These are phyloP conservation scores for Apistogramma diplotaenia DNA, from an alignment of 2,113 vertebrate species.

Conservation along the genomic window DNA sequence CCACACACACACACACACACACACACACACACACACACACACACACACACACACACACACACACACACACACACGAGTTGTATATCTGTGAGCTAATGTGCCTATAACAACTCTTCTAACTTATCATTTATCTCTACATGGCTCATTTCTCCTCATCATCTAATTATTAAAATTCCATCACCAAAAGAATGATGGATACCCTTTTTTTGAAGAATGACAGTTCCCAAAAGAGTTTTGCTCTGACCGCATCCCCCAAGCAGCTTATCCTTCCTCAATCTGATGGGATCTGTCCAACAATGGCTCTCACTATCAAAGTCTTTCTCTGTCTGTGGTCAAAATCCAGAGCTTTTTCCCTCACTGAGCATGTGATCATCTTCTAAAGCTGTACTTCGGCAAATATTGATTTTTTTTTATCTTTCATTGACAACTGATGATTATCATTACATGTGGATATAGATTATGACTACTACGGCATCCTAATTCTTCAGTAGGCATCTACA, in stretches of 20 bases:
- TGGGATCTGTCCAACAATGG: constrained; percentile 56
- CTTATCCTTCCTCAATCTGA: constrained; percentile 58
- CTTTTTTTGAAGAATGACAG: constrained; percentile 45
- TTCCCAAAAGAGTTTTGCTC: constrained; percentile 41
- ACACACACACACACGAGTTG: not conserved
- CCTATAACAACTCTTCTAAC: constrained; percentile 10
- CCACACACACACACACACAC: too few species aligned
- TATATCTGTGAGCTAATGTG: constrained; percentile 15
- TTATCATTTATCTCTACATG: constrained; percentile 37
- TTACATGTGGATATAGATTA: not conserved
- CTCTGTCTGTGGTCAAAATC: constrained; percentile 53
- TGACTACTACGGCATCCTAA: not conserved
- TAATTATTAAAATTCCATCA: constrained; percentile 59
- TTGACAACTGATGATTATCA: not conserved
- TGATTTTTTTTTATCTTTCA: not conserved
- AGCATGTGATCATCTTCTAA: constrained; percentile 18
- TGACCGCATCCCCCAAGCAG: constrained; percentile 38
- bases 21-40: too few species aligned
- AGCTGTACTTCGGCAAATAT: constrained; percentile 2
- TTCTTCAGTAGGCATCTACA: not conserved
- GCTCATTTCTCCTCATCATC: constrained; percentile 45
- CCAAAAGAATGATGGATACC: constrained; percentile 47
- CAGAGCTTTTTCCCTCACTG: constrained; percentile 38
- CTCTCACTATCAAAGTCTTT: constrained; percentile 54
- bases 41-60: not conserved